These are phyloP conservation scores for Oncorhynchus gorbuscha DNA, from an alignment of 2,113 vertebrate genomes.

Conservation along the genomic window DNA sequence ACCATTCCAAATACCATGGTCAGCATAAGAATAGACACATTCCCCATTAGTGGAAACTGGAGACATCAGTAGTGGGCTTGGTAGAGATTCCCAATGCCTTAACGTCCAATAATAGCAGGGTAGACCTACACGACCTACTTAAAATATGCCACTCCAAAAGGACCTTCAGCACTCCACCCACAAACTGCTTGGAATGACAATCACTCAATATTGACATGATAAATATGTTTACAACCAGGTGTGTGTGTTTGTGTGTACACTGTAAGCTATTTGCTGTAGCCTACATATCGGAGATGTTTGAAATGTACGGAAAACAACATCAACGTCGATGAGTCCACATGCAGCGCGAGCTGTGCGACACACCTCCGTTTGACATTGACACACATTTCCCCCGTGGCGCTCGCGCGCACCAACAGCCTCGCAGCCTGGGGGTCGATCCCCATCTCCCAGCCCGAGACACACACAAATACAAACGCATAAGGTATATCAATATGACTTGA, in stretches of 20 bases:
- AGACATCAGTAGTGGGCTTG: too few relatives aligned
- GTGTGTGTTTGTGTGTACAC: not conserved
- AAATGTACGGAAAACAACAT: too few relatives aligned
- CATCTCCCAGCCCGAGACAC: not conserved
- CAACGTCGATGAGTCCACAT: not conserved
- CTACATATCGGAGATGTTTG: too few relatives aligned
- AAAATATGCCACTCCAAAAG: not conserved
- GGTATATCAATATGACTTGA: too few relatives aligned
- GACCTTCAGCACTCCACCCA: not conserved
- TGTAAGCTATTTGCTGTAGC: too few relatives aligned
- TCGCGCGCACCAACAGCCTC: not conserved
- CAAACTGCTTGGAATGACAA: not conserved
- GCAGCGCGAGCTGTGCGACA: constrained; percentile 36
- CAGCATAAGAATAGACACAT: too few relatives aligned
- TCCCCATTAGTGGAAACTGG: too few relatives aligned
- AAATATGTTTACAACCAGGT: not conserved
- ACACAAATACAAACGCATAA: not conserved
- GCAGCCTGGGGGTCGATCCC: not conserved
- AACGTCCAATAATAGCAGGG: not conserved
- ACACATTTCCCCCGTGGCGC: constrained; percentile 27
- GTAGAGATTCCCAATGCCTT: not conserved
- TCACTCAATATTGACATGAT: not conserved
- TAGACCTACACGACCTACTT: not conserved
- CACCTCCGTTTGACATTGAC: constrained; percentile 77
- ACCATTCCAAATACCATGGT: too few relatives aligned